Percentiles rank a stretch among this genome's conserved stretches.
Evolutionary conservation across 2,797 vertebrate species (phyloP).

Genomic region (Manis pentadactyla): DNA sequence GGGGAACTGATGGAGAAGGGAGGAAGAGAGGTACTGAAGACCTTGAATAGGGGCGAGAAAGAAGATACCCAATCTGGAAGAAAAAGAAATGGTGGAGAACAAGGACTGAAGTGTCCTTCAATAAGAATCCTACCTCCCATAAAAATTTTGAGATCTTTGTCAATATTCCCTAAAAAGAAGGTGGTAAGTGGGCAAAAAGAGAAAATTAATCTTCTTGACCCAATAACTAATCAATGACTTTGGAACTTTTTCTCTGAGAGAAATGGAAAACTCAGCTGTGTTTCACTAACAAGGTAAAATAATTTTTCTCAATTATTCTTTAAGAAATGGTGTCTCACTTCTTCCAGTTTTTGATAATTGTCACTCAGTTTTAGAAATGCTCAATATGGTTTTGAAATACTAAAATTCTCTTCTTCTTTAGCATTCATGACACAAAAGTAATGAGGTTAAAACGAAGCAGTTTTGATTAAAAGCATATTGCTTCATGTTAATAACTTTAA

Average conservation of each 20-base stretch:
- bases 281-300: neutral
- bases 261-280: neutral
- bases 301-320: neutral
- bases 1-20: neutral
- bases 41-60: neutral
- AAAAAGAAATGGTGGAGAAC: neutral
- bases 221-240: neutral
- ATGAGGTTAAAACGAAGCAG: conserved; percentile 66
- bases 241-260: neutral
- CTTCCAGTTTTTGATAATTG: neutral
- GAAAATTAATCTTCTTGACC: neutral
- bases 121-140: neutral
- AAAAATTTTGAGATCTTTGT: neutral
- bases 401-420: conserved; percentile 61
- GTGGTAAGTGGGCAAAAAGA: neutral
- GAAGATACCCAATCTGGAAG: neutral
- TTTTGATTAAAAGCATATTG: conserved; percentile 85
- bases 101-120: neutral
- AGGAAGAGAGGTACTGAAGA: neutral
- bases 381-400: neutral
- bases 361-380: neutral
- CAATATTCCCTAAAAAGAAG: neutral
- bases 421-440: conserved; percentile 68
- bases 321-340: neutral
- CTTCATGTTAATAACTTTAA: conserved; percentile 90